Base-by-base conservation (phyloP, 1,140 invertebrate genomes). In the Neodiprion virginianus region DNA sequence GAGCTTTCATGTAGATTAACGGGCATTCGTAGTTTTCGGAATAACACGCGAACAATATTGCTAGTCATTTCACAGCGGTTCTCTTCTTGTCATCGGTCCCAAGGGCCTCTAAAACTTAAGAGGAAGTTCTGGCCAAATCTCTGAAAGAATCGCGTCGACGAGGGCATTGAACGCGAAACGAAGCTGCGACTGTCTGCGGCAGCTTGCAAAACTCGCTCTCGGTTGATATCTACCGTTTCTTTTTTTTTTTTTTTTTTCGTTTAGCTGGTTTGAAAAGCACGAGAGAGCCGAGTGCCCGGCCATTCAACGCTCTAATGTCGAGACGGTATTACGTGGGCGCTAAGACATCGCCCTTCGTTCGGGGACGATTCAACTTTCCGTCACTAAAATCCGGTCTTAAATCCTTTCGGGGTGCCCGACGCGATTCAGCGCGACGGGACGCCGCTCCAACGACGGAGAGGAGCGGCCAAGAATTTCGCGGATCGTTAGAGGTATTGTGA, bases 401-500 rank as follows among this genome's bases (percentile, higher is more conserved):
- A 61, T 61, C 53, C 53, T 17, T 40, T 40, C 28, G 28, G 28
- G 28, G 28, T 40, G 28, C 28, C 28, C 28, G 28, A 40, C 28
- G 28, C 1, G 28, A 40, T 40, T 5, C 28, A 40, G 28, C 28
- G 1, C 53, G 53, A 61, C 53, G 53, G n/a, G n/a, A 17, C 11
- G n/a, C 53, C 53, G n/a, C 8, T 17, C 11, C 11, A 12, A 61
- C 53, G 4, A 12, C 8, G 70, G 67, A 70, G 69, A 78, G 71
- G 67, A 71, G 70, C 75, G 72, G 12, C 71, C 53, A 73, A 73
- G 61, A 74, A 75, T 72, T 75, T 78, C 76, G 72, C 76, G 72
- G 80, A 79, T 82, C 81, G 78, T 81, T 79, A 80, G 80, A 80
- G 79, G 77, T 78, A 83, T 84, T 80, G 81, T 80, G 80, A 74